These are phyloP conservation scores for Scylla paramamosain DNA, from an alignment of 1,140 invertebrate genomes.

Conservation along the genomic window DNA sequence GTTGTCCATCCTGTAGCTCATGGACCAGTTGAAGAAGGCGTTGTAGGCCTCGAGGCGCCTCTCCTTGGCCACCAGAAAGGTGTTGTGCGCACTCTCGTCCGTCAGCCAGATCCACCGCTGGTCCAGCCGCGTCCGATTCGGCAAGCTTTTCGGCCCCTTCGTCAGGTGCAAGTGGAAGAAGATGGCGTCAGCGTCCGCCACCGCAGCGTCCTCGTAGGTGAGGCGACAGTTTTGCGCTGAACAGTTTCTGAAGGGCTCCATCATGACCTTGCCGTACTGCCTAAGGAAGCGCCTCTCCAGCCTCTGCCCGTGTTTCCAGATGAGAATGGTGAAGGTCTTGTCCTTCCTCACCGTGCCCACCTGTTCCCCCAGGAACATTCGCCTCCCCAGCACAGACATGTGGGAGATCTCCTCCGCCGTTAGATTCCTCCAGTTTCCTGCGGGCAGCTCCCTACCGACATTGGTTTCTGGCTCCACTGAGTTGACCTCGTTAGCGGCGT, in stretches of 20 bases:
- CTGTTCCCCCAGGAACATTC: constrained; percentile 73
- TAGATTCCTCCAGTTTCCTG: constrained; percentile 62
- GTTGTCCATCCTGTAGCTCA: constrained; percentile 86
- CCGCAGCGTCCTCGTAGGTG: constrained; percentile 80
- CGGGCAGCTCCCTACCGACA: background rate
- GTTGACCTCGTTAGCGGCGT: constrained; percentile 67
- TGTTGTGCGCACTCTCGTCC: constrained; percentile 84
- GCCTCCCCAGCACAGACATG: constrained; percentile 72
- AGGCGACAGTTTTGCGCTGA: constrained; percentile 83
- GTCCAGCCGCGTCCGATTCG: constrained; percentile 78
- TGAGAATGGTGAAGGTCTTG: constrained; percentile 77
- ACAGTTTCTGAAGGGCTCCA: constrained; percentile 83
- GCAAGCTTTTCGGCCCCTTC: constrained; percentile 79
- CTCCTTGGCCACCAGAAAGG: constrained; percentile 80
- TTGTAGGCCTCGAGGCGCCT: constrained; percentile 81
- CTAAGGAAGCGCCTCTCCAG: constrained; percentile 78
- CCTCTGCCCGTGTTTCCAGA: constrained; percentile 77
- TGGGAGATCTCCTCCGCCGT: constrained; percentile 43
- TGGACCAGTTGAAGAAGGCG: constrained; percentile 87
- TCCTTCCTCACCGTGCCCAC: constrained; percentile 55
- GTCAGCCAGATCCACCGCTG: constrained; percentile 85
- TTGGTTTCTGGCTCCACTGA: constrained; percentile 62
- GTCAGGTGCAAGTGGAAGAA: constrained; percentile 83
- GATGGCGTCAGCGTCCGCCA: constrained; percentile 82
- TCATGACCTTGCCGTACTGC: constrained; percentile 66